phyloP scores from a whole-genome alignment of 2,888 invertebrate genomes.

The Leptinotarsa haldemani region DNA sequence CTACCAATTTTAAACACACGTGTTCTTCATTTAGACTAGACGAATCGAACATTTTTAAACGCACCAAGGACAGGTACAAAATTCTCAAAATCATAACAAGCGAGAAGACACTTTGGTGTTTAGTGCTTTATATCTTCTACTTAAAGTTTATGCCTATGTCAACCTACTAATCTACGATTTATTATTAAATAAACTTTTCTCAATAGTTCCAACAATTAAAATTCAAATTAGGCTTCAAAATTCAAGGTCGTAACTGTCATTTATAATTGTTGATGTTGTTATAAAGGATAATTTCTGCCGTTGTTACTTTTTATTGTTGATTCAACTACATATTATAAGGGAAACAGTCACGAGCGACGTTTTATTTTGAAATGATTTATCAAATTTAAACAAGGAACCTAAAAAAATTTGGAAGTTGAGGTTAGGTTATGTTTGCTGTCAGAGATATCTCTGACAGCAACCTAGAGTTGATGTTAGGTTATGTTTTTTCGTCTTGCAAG shows the following conservation, averaged over 20 bases:
- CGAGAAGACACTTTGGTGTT: slow-evolving; percentile 66
- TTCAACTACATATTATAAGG: not conserved
- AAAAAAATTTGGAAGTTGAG: not conserved
- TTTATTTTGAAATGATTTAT: slow-evolving; percentile 6
- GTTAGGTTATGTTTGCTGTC: too few species aligned
- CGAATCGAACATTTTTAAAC: slow-evolving; percentile 43
- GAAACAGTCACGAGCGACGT: not conserved
- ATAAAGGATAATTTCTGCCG: slow-evolving; percentile 1
- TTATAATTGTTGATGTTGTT: not conserved
- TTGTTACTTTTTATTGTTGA: slow-evolving; percentile 2
- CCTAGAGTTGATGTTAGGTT: too few species aligned
- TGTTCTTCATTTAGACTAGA: slow-evolving; percentile 45
- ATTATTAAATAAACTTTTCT: slow-evolving; percentile 48
- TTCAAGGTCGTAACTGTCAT: not conserved
- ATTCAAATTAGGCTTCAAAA: slow-evolving; percentile 42
- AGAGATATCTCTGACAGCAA: too few species aligned
- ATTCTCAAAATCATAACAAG: slow-evolving; percentile 49
- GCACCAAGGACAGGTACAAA: slow-evolving; percentile 54
- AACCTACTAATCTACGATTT: slow-evolving; percentile 48
- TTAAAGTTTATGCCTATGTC: slow-evolving; percentile 38
- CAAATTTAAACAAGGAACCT: not conserved
- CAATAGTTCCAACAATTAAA: slow-evolving; percentile 46
- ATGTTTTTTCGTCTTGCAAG: too few species aligned
- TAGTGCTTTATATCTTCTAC: slow-evolving; percentile 41
- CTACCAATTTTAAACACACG: slow-evolving; percentile 51